Evolutionary conservation across 2,888 invertebrate genomes (phyloP), one percentile per base, ranked within the genome.

Genomic region (Callyntrura sp.): DNA sequence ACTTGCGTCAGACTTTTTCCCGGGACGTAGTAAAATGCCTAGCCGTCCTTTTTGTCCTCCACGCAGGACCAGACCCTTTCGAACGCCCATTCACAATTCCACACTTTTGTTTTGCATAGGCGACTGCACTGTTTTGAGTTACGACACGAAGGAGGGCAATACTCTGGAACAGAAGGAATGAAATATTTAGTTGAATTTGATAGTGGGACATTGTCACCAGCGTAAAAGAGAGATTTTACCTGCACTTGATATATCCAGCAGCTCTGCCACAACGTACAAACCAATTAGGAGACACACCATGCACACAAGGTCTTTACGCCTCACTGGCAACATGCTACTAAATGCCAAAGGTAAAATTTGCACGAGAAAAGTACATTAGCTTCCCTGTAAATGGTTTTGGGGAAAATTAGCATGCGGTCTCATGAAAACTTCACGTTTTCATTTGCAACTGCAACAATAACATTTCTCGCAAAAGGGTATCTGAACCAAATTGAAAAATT

Each of bases 71-170:
- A 88, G 1, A 60, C 88, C 4, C 60, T 62, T 35, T 55, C n/a
- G 76, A 82, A 88, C n/a, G 62, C 43, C 87, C 87, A 87, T 35
- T 87, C 88, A 25, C 88, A 88, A 17, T 82, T 88, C 88, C 88
- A 88, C 0, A 88, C 62, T 28, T 87, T 87, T 1, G 87, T 68
- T 8, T 35, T 20, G 17, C 45, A 45, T 28, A 2, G n/a, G 4
- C 88, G 73, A 12, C 6, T 12, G 28, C 82, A 70, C 17, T 14
- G 20, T 51, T 82, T 35, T 1, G 28, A n/a, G 8, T 48, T 45
- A 14, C 62, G 45, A 48, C 88, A 81, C 11, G 81, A 57, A n/a
- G 81, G 70, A n/a, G 82, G 82, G 25, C 88, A 87, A 48, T 87
- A 87, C 35, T 87, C 87, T 87, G 45, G 14, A 83, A 68, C 48